Evolutionary conservation across 2,113 vertebrate species (phyloP).

Genomic region (Alaudala cheleensis): DNA sequence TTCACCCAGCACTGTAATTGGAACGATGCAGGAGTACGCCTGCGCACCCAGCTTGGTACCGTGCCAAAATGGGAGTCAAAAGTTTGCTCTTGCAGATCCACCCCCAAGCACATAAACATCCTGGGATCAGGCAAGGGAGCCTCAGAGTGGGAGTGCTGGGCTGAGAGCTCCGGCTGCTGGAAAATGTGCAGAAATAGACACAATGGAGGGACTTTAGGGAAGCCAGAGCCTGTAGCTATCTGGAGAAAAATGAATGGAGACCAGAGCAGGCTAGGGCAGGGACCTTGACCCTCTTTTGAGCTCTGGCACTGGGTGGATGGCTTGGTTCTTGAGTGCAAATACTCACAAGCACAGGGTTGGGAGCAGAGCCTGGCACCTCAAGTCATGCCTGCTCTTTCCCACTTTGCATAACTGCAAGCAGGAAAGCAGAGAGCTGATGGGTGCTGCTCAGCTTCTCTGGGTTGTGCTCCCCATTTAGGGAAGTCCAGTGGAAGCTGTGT

Average conservation of each 20-base stretch:
- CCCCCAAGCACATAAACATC: neutral
- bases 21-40: neutral
- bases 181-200: neutral
- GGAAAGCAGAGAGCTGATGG: neutral
- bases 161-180: neutral
- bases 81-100: neutral
- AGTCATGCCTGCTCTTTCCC: neutral
- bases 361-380: neutral
- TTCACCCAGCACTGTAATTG: accelerated
- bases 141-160: neutral
- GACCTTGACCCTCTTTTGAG: neutral
- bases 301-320: no score
- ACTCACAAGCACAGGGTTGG: neutral
- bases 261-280: neutral
- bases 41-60: accelerated
- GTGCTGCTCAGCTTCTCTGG: accelerated
- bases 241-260: neutral
- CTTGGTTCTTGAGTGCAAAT: neutral
- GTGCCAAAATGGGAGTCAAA: neutral
- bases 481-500: neutral
- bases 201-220: neutral
- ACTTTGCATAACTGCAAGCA: neutral
- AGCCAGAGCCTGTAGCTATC: neutral
- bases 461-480: neutral
- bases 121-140: neutral